Conservation (phyloP, 2,113 vertebrate species). For the Nycticryphes semicollaris region DNA sequence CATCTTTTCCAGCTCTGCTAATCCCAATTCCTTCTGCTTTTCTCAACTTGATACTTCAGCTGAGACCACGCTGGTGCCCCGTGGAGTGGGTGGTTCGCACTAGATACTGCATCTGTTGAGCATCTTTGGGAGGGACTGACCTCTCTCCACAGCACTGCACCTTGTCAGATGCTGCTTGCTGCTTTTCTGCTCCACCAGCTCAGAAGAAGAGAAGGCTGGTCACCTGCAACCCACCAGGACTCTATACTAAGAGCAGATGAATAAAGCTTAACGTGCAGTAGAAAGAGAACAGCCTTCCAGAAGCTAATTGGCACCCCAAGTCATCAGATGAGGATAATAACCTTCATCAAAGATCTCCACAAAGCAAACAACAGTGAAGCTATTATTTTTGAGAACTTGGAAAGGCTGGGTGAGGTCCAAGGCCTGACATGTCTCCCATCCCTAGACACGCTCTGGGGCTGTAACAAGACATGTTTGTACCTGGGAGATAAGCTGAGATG, state of each 20-base stretch:
- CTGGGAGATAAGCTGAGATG: not conserved
- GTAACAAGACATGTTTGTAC: not conserved
- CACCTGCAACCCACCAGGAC: not conserved
- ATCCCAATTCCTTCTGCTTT: not conserved
- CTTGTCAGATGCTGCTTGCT: rapidly evolving
- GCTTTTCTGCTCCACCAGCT: not conserved
- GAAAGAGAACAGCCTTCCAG: not conserved
- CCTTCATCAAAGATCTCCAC: no score
- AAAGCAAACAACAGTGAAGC: no score
- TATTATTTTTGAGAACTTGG: not conserved
- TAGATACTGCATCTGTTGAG: rapidly evolving
- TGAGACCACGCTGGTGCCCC: rapidly evolving
- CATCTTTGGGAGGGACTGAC: not conserved
- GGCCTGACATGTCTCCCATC: not conserved
- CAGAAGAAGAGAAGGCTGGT: not conserved
- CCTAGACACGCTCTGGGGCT: not conserved
- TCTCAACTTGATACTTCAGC: not conserved
- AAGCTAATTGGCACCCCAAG: rapidly evolving
- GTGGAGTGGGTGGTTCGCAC: not conserved
- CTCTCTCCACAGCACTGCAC: rapidly evolving
- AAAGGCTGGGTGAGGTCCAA: not conserved
- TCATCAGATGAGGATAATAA: not conserved
- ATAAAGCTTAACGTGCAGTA: not conserved
- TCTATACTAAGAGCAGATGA: no score
- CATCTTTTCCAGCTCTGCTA: rapidly evolving